phyloP scores from a whole-genome alignment of 1,140 invertebrate species.

The Eciton burchellii region DNA sequence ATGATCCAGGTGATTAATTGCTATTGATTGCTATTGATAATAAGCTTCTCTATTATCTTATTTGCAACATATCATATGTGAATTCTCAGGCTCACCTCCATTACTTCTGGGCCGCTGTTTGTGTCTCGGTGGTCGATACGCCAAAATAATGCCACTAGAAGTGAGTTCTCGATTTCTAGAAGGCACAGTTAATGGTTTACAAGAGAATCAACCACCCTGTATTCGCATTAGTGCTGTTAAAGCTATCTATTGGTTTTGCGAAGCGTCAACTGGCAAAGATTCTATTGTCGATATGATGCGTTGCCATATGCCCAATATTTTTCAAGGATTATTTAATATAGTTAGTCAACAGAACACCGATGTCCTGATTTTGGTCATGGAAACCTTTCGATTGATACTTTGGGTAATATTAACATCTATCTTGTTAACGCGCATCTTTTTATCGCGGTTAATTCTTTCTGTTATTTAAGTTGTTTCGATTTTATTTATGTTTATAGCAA shows the following conservation, averaged over 20 bases:
- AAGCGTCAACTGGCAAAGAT: conserved; percentile 73
- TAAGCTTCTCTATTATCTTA: too few relatives aligned
- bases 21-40: too few relatives aligned
- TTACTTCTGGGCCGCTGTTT: conserved; percentile 91
- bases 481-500: conserved; percentile 83
- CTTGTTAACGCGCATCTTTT: neutral
- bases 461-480: conserved; percentile 9
- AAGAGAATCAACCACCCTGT: conserved; percentile 85
- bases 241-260: conserved; percentile 83
- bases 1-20: conserved; percentile 80
- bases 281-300: conserved; percentile 77
- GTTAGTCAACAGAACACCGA: conserved; percentile 79
- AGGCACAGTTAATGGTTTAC: conserved; percentile 88
- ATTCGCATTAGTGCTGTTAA: conserved; percentile 84
- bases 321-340: conserved; percentile 81
- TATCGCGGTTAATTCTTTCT: neutral
- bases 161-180: conserved; percentile 88
- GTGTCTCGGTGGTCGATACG: conserved; percentile 90
- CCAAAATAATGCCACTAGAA: conserved; percentile 87
- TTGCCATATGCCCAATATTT: conserved; percentile 81
- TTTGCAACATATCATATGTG: too few relatives aligned
- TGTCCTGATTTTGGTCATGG: conserved; percentile 89
- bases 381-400: conserved; percentile 89
- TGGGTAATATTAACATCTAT: conserved; percentile 84
- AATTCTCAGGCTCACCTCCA: conserved; percentile 84